These are phyloP conservation scores for Yponomeuta evonymella DNA, from an alignment of 2,888 invertebrate species.

Conservation along the genomic window DNA sequence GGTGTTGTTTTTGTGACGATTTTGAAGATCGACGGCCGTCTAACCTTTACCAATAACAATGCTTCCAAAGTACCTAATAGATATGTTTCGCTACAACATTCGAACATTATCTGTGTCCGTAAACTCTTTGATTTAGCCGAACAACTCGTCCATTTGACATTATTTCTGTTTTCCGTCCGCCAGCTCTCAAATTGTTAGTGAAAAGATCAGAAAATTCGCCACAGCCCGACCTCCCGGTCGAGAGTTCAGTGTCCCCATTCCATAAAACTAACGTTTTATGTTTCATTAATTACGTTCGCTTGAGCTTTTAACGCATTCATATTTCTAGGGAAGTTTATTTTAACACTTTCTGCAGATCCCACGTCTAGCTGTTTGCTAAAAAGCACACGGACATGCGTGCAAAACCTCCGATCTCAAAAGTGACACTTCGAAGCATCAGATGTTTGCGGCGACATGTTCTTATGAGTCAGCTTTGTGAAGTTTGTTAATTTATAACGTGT, in stretches of 20 bases:
- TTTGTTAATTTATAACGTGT: not conserved
- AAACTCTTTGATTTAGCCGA: too few relatives aligned
- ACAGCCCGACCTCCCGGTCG: not conserved
- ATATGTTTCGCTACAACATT: too few relatives aligned
- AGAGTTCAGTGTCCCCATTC: constrained; percentile 10
- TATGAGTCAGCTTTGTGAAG: not conserved
- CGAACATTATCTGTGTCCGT: too few relatives aligned
- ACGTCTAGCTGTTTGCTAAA: constrained; percentile 1
- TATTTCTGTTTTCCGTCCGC: constrained; percentile 13
- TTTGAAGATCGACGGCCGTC: too few relatives aligned
- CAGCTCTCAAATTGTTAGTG: not conserved
- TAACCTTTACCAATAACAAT: too few relatives aligned
- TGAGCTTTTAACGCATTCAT: constrained; percentile 7
- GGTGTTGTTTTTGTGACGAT: too few relatives aligned
- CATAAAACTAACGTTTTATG: constrained; percentile 7
- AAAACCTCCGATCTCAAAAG: not conserved
- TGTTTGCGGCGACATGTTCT: not conserved
- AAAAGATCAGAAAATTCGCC: constrained; percentile 4
- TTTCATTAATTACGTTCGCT: not conserved
- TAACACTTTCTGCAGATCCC: not conserved
- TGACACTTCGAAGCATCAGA: not conserved
- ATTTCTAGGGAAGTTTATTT: constrained; percentile 10
- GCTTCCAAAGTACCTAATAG: too few relatives aligned
- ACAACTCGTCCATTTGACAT: not conserved
- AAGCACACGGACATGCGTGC: not conserved